Evolutionary conservation across 2,888 invertebrate genomes (phyloP).

Genomic region (Andrena minutula): DNA sequence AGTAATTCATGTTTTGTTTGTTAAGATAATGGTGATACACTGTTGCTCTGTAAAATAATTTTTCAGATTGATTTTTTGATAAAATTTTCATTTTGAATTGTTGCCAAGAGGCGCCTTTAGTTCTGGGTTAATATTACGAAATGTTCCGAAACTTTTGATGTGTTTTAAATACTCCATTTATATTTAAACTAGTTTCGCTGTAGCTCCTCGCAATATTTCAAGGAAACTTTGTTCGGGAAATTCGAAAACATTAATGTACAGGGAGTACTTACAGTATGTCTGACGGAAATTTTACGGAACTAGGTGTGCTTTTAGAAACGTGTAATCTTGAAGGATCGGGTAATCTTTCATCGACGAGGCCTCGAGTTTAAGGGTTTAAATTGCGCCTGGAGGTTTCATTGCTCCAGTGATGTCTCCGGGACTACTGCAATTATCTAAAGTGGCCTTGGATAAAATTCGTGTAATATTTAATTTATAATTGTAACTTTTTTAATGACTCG

Average conservation of each 20-base stretch:
- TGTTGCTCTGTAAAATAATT: not conserved
- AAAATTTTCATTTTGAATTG: not conserved
- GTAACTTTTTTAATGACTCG: not conserved
- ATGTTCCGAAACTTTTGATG: not conserved
- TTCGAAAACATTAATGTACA: not conserved
- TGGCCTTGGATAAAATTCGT: not conserved
- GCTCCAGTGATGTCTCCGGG: not conserved
- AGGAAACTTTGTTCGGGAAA: not conserved
- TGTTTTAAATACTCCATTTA: no score
- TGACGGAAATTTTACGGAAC: not conserved
- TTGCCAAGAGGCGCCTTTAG: not conserved
- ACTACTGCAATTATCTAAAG: conserved; percentile 1
- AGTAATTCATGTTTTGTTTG: no score
- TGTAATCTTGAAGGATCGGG: not conserved
- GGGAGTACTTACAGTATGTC: not conserved
- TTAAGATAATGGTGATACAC: not conserved
- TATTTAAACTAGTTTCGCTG: no score
- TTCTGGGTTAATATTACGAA: not conserved
- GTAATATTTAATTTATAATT: not conserved
- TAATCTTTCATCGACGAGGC: not conserved
- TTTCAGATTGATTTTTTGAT: not conserved
- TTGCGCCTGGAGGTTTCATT: not conserved
- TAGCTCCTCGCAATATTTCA: no score
- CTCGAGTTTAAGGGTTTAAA: not conserved
- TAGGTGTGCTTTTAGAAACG: not conserved